Evolutionary conservation across 2,888 invertebrate genomes (phyloP).

Genomic region (Leucophenga maculata): DNA sequence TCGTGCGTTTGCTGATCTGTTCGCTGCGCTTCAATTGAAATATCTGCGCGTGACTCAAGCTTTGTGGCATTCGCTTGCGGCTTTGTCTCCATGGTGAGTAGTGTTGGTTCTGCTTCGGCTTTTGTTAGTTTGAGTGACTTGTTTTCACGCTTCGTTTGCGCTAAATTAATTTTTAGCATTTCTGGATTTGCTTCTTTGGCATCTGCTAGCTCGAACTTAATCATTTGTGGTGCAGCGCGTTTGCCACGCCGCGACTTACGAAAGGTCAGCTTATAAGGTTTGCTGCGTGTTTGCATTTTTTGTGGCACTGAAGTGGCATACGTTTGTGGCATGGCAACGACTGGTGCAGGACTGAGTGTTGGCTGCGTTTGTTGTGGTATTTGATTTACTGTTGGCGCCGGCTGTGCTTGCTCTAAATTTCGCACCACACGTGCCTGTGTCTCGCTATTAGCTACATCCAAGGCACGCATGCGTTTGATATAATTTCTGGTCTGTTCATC

Average conservation of each 20-base stretch:
- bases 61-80: background rate
- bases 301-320: background rate
- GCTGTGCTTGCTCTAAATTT: background rate
- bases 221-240: conserved; percentile 53
- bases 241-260: conserved; percentile 49
- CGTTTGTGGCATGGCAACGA: background rate
- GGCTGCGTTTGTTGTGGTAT: background rate
- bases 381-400: too few relatives aligned
- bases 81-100: conserved; percentile 47
- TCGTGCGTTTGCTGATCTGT: conserved; percentile 48
- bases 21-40: conserved; percentile 5
- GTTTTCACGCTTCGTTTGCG: conserved; percentile 34
- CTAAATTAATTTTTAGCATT: conserved; percentile 31
- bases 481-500: conserved; percentile 56
- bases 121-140: conserved; percentile 28
- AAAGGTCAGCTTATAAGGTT: conserved; percentile 25
- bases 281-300: conserved; percentile 27
- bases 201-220: conserved; percentile 70
- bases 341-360: background rate
- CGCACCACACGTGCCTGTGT: background rate
- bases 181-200: conserved; percentile 59
- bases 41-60: conserved; percentile 1
- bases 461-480: conserved; percentile 59
- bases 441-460: conserved; percentile 48
- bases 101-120: conserved; percentile 16